Conservation (phyloP, 1,140 invertebrate species). For the Trichonephila clavipes region DNA sequence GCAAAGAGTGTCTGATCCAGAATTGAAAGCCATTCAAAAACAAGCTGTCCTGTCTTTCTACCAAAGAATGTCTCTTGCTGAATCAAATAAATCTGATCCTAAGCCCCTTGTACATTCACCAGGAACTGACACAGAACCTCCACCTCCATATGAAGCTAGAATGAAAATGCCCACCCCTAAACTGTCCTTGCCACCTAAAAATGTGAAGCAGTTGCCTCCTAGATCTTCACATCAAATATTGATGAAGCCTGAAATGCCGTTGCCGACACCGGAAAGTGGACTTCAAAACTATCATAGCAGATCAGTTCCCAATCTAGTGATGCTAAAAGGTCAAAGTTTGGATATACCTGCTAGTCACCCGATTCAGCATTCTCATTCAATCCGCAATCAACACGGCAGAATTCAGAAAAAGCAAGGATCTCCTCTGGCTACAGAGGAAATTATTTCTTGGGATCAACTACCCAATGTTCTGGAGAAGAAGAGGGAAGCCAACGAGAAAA, state of each 20-base stretch:
- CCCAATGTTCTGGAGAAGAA: slow-evolving; percentile 72
- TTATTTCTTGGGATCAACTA: slow-evolving; percentile 66
- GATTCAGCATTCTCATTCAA: background rate
- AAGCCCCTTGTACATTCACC: slow-evolving; percentile 21
- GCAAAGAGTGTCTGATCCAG: slow-evolving; percentile 87
- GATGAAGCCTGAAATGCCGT: background rate
- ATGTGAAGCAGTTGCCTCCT: background rate
- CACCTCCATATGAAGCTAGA: slow-evolving; percentile 67
- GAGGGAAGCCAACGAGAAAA: slow-evolving; percentile 53
- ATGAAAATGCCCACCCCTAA: slow-evolving; percentile 46
- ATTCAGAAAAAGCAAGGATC: slow-evolving; percentile 37
- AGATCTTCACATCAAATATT: slow-evolving; percentile 1
- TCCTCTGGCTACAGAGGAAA: slow-evolving; percentile 44
- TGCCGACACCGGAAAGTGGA: slow-evolving; percentile 38
- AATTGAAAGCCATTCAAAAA: slow-evolving; percentile 92
- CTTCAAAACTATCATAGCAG: slow-evolving; percentile 60
- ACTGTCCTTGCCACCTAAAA: slow-evolving; percentile 62
- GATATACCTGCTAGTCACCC: slow-evolving; percentile 69
- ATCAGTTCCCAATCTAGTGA: slow-evolving; percentile 74
- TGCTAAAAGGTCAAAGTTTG: slow-evolving; percentile 66
- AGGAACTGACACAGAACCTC: slow-evolving; percentile 9
- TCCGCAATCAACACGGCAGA: background rate
- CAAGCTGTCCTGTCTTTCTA: slow-evolving; percentile 92
- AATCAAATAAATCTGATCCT: slow-evolving; percentile 64
- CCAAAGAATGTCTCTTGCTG: slow-evolving; percentile 77